phyloP scores from a whole-genome alignment of 2,888 invertebrate genomes.

The Dicyrtomina minuta region DNA sequence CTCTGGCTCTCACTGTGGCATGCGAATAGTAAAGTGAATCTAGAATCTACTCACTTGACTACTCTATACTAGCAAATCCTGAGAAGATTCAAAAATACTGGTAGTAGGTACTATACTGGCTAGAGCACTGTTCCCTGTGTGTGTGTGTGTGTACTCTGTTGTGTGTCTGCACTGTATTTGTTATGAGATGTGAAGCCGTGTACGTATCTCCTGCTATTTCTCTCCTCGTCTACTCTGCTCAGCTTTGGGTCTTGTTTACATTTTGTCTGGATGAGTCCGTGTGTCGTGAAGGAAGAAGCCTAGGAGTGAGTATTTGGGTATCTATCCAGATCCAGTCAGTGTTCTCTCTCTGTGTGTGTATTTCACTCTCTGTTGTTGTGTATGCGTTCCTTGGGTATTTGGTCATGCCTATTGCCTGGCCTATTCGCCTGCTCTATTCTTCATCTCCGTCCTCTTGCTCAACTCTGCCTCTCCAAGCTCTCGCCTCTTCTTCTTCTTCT shows the following conservation, averaged over 20 bases:
- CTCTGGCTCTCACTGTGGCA: no score
- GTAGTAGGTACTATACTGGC: no score
- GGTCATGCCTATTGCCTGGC: not conserved
- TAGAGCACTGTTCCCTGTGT: not conserved
- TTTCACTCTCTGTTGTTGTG: slow-evolving; percentile 2
- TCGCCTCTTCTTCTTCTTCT: not conserved
- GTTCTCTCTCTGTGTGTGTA: not conserved
- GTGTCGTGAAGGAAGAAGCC: not conserved
- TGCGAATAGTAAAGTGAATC: no score
- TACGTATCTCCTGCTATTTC: no score
- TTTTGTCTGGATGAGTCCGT: slow-evolving; percentile 7
- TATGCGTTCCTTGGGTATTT: not conserved
- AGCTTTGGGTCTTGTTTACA: slow-evolving; percentile 22
- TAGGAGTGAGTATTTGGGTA: no score
- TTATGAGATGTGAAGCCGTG: no score
- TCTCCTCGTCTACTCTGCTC: no score
- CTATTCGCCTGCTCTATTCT: no score
- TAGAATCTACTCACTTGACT: no score
- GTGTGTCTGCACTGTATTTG: not conserved
- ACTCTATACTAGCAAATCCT: no score
- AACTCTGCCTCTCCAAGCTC: not conserved
- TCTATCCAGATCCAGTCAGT: not conserved
- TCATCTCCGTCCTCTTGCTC: no score
- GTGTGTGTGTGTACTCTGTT: not conserved
- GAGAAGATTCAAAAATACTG: no score